Percentiles rank a stretch among this genome's conserved stretches.
These are phyloP conservation scores for Caenorhabditis japonica DNA, from an alignment of 2,888 invertebrate genomes.

Conservation along the genomic window DNA sequence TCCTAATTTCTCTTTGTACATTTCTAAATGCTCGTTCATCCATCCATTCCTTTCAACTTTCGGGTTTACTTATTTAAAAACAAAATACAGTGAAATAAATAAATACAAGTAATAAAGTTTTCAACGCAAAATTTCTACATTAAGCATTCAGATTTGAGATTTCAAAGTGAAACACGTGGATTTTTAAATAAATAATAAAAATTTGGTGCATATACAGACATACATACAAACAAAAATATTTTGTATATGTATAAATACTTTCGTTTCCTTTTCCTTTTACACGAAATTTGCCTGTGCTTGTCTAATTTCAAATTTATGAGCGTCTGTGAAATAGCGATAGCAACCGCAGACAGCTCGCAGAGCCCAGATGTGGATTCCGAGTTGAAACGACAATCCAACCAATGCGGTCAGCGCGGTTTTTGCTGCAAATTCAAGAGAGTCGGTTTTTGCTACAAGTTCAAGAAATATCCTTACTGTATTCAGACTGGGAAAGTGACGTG, in stretches of 20 bases:
- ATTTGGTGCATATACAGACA: no score
- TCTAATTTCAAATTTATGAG: slow-evolving; percentile 55
- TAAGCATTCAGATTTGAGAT: no score
- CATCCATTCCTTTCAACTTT: not conserved
- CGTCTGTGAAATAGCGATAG: slow-evolving; percentile 63
- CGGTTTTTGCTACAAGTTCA: not conserved
- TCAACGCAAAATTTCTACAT: no score
- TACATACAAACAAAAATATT: no score
- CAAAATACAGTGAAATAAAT: no score
- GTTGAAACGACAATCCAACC: slow-evolving; percentile 50
- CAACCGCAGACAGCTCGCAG: slow-evolving; percentile 65
- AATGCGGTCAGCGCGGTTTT: slow-evolving; percentile 46
- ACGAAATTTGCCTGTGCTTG: slow-evolving; percentile 53
- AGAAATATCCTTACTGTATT: slow-evolving; percentile 30
- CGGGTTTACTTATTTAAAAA: slow-evolving; percentile 25
- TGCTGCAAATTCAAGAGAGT: slow-evolving; percentile 21
- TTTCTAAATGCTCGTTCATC: slow-evolving; percentile 1
- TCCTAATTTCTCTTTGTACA: slow-evolving; percentile 1
- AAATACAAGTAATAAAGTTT: no score
- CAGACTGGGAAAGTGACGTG: slow-evolving; percentile 30
- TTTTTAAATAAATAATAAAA: no score
- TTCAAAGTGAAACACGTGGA: no score
- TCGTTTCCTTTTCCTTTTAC: slow-evolving; percentile 30
- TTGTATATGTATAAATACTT: slow-evolving; percentile 3
- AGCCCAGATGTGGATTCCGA: slow-evolving; percentile 66